A percentile compares a stretch with the other conserved stretches of the same genome.
These are phyloP conservation scores for Leucopsar rothschildi DNA, from an alignment of 2,113 vertebrate species.

Conservation along the genomic window DNA sequence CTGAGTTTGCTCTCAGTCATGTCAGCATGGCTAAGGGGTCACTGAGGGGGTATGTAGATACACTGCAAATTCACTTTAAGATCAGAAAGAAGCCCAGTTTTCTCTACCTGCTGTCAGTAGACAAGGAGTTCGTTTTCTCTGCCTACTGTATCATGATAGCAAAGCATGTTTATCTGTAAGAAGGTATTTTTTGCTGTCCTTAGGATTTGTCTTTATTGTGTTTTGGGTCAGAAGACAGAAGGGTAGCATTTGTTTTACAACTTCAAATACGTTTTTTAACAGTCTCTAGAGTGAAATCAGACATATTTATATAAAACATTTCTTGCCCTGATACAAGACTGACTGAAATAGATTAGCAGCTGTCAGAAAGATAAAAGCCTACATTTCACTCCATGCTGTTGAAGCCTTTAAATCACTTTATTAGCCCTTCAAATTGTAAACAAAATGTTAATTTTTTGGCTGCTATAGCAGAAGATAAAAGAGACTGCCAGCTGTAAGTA, in stretches of 20 bases:
- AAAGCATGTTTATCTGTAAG: background rate
- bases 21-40: background rate
- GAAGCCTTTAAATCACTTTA: background rate
- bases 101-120: background rate
- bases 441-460: background rate
- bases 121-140: background rate
- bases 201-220: background rate
- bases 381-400: background rate
- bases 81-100: background rate
- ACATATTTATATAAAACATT: background rate
- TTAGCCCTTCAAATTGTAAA: background rate
- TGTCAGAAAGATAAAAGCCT: background rate
- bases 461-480: background rate
- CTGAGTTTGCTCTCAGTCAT: background rate
- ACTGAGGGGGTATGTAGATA: background rate
- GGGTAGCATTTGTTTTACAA: background rate
- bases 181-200: background rate
- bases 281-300: background rate
- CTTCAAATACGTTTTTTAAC: background rate
- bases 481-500: background rate
- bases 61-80: background rate
- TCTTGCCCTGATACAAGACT: background rate
- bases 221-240: background rate
- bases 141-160: background rate
- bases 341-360: background rate